Conservation (phyloP, 2,797 vertebrate species). For the Percopsis omiscomaycus region DNA sequence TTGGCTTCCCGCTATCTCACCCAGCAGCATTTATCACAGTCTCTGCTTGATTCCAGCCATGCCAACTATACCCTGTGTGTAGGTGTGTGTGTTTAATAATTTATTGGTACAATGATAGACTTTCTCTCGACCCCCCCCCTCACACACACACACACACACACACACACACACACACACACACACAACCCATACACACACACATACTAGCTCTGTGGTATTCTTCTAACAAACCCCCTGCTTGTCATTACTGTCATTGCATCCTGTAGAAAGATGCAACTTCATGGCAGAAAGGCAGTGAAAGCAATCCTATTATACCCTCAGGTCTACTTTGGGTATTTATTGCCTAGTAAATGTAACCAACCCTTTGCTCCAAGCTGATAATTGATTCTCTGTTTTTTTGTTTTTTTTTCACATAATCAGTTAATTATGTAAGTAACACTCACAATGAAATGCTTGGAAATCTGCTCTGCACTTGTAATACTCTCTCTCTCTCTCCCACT, state of each 20-base stretch:
- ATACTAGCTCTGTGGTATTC: conserved; percentile 7
- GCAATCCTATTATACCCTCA: conserved; percentile 6
- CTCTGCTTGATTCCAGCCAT: background rate
- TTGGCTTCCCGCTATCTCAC: conserved; percentile 9
- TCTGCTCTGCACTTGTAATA: background rate
- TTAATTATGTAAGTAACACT: conserved; percentile 38
- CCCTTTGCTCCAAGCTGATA: conserved; percentile 45
- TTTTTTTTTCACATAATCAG: conserved; percentile 30
- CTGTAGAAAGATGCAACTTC: conserved; percentile 7
- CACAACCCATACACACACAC: background rate
- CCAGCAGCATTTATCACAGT: conserved; percentile 29
- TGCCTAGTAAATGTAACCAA: conserved; percentile 28
- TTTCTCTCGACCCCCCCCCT: background rate
- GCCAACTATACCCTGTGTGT: conserved; percentile 21
- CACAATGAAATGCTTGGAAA: conserved; percentile 31
- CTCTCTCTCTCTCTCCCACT: background rate
- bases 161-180: background rate
- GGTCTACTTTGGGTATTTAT: conserved; percentile 9
- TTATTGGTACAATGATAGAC: conserved; percentile 37
- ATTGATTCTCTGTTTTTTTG: conserved; percentile 29
- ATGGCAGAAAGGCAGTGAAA: conserved; percentile 6
- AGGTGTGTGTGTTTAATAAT: conserved; percentile 55
- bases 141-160: no score
- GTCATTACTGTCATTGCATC: conserved; percentile 12
- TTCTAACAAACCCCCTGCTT: conserved; percentile 10